Base-by-base conservation (phyloP, 1,140 invertebrate genomes). In the Drosophila asahinai region DNA sequence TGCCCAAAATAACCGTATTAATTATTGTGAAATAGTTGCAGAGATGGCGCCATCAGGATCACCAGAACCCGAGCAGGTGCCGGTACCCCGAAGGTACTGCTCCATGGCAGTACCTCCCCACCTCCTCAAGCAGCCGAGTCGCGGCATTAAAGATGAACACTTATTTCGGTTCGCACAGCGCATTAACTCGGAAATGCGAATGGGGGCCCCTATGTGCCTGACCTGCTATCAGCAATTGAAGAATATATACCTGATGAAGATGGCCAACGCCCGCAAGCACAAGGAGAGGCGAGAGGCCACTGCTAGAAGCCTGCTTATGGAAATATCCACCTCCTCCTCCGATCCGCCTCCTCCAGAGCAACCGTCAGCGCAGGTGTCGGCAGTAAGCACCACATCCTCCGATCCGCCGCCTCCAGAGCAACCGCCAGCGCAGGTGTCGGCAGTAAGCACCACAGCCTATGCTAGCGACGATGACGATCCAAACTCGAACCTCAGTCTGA, bases 401-500 rank as follows among this genome's bases (percentile, higher is more conserved):
- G 22, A 25, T 25, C 22, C 22, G 22, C 22, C 22, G 2, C 22
- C 22, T 25, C 22, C 22, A 25, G 22, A 25, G 22, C 22, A 25
- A 25, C 22, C 22, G 22, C 3, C 40, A n/a, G 1, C 6, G 40
- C 22, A 5, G 1, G 6, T 25, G 22, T 25, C 7, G 6, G 38
- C 33, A n/a, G 15, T 8, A 15, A 5, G 12, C 2, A 47, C 5
- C 3, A 9, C 9, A 3, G 25, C n/a, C 0, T 55, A 55, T 38
- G 19, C 14, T 4, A 49, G 30, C 0, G 84, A 87, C 12, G 79
- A 81, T 22, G 82, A 86, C 8, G 86, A 83, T 8, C 11, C 71
- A 1, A 60, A 67, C 12, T 72, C 68, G 2, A 36, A 60, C 15
- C 45, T 90, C 5, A 91, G 86, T 38, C 51, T 91, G 7, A 91